Conservation (phyloP, 1,140 invertebrate species). For the Sitodiplosis mosellana region DNA sequence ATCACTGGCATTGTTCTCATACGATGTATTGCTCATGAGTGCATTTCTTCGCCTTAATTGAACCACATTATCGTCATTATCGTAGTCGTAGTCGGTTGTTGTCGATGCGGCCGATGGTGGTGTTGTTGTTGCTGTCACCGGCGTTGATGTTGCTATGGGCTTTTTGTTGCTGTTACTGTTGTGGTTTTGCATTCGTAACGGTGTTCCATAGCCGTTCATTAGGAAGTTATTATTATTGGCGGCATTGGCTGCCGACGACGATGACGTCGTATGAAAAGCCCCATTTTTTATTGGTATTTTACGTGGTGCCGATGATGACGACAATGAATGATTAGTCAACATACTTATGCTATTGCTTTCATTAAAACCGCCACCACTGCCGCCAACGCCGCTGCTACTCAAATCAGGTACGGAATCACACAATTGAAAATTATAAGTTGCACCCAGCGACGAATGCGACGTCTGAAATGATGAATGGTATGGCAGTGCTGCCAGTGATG, state of each 20-base stretch:
- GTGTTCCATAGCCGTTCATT: neutral
- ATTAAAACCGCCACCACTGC: constrained; percentile 10
- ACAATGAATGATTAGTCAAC: constrained; percentile 23
- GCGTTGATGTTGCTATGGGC: neutral
- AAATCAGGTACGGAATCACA: constrained; percentile 24
- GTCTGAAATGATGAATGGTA: constrained; percentile 21
- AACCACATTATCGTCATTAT: constrained; percentile 22
- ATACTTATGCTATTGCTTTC: constrained; percentile 22
- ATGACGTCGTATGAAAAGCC: neutral
- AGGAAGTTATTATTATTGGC: neutral
- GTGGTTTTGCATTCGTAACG: neutral
- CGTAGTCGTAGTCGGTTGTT: constrained; percentile 2
- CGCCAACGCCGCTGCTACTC: constrained; percentile 5
- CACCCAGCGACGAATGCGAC: constrained; percentile 19
- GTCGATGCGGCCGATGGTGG: neutral
- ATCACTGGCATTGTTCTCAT: constrained; percentile 17
- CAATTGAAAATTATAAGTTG: constrained; percentile 21
- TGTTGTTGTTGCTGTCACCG: neutral
- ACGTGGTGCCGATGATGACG: constrained; percentile 8
- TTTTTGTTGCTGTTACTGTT: neutral
- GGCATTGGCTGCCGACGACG: neutral
- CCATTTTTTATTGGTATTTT: neutral
- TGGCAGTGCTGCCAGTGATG: constrained; percentile 21
- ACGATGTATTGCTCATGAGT: neutral
- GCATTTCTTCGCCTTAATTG: constrained; percentile 15